phyloP scores from a whole-genome alignment of 2,888 invertebrate species.

The Villa cingulata region DNA sequence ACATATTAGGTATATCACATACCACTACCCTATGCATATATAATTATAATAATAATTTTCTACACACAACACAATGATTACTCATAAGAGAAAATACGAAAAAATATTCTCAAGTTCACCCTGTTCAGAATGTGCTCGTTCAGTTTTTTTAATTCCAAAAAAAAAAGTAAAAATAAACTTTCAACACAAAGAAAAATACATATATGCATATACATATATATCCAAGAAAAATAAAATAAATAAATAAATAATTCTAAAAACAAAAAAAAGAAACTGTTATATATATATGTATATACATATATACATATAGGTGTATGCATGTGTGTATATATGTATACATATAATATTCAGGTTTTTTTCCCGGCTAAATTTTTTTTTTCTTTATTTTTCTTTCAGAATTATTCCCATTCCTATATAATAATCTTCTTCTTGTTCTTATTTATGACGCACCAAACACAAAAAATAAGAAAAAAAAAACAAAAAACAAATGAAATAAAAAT shows the following conservation, averaged over 20 bases:
- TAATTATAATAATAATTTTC: too few species aligned
- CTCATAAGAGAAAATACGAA: too few species aligned
- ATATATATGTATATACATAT: too few species aligned
- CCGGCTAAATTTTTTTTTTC: neutral
- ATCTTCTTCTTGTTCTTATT: neutral
- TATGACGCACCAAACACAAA: constrained; percentile 4
- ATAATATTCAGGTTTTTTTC: neutral
- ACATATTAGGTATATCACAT: too few species aligned
- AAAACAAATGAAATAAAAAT: neutral
- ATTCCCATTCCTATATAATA: too few species aligned
- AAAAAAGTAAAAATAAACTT: neutral
- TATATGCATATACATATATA: neutral
- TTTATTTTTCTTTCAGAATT: neutral
- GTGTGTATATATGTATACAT: too few species aligned
- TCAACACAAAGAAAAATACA: neutral
- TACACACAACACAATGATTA: too few species aligned
- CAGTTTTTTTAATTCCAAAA: neutral
- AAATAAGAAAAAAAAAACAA: neutral
- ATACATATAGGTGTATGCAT: too few species aligned
- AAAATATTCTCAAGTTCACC: neutral
- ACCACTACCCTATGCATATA: too few species aligned
- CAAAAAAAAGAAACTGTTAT: too few species aligned
- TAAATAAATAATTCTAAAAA: too few species aligned
- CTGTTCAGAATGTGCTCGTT: neutral
- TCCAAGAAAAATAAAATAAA: neutral